Percentiles rank a stretch among this genome's conserved stretches.
Conservation (phyloP, 2,888 invertebrate species). For the Notodonta dromedarius region DNA sequence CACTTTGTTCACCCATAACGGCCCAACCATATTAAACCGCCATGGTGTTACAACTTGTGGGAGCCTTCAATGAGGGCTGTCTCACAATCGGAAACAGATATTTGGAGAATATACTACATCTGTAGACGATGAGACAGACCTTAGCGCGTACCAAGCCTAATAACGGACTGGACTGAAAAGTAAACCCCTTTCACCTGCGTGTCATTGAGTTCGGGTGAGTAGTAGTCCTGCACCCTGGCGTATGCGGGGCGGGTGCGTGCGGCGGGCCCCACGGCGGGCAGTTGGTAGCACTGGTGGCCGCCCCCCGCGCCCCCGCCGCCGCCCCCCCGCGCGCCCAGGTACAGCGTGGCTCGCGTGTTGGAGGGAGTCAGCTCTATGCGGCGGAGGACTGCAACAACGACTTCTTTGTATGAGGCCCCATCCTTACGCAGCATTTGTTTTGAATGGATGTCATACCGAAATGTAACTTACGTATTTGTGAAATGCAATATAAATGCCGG, state of each 20-base stretch:
- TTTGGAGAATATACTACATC: too few relatives aligned
- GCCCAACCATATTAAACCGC: too few relatives aligned
- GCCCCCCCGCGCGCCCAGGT: conserved; percentile 56
- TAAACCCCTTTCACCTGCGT: conserved; percentile 69
- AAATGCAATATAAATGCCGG: too few relatives aligned
- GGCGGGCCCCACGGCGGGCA: conserved; percentile 67
- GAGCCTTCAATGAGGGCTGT: too few relatives aligned
- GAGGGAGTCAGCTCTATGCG: conserved; percentile 67
- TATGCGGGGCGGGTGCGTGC: conserved; percentile 75
- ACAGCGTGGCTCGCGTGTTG: conserved; percentile 59
- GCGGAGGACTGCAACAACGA: conserved; percentile 60
- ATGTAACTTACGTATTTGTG: too few relatives aligned
- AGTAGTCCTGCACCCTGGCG: conserved; percentile 86
- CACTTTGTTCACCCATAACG: too few relatives aligned
- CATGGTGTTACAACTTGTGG: too few relatives aligned
- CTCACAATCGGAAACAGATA: too few relatives aligned
- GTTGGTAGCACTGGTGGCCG: conserved; percentile 58
- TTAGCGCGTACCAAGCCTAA: too few relatives aligned
- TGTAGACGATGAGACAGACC: neutral
- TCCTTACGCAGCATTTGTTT: too few relatives aligned
- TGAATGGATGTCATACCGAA: too few relatives aligned
- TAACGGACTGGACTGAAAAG: neutral
- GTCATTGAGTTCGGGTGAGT: conserved; percentile 82
- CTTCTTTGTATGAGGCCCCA: too few relatives aligned
- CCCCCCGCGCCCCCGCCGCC: conserved; percentile 31